These are phyloP conservation scores for Drosophila lacteicornis DNA, from an alignment of 1,140 invertebrate species.

Conservation along the genomic window DNA sequence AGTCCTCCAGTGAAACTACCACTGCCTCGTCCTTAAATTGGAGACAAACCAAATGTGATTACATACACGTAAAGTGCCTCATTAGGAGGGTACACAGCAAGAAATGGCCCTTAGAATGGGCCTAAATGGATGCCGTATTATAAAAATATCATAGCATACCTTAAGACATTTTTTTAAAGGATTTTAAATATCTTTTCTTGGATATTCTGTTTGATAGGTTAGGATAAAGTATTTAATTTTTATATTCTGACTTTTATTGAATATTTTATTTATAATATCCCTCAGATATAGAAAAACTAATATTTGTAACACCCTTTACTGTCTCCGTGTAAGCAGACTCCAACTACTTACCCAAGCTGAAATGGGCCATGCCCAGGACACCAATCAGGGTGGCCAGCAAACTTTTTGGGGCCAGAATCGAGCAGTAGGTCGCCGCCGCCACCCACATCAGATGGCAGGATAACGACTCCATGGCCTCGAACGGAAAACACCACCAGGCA, in stretches of 20 bases:
- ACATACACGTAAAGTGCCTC: slow-evolving; percentile 38
- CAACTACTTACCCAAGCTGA: slow-evolving; percentile 88
- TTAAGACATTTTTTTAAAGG: background rate
- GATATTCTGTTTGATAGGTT: too few relatives aligned
- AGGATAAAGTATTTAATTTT: too few relatives aligned
- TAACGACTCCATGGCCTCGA: slow-evolving; percentile 93
- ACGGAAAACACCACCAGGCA: slow-evolving; percentile 94
- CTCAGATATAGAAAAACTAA: too few relatives aligned
- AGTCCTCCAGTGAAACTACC: slow-evolving; percentile 93
- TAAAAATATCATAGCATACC: background rate
- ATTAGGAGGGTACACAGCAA: slow-evolving; percentile 21
- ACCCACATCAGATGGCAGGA: slow-evolving; percentile 95
- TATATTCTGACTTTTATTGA: too few relatives aligned
- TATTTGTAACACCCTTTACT: too few relatives aligned
- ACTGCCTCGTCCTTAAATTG: slow-evolving; percentile 88
- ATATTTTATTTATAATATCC: too few relatives aligned
- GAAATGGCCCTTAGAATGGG: background rate
- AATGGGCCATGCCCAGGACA: slow-evolving; percentile 92
- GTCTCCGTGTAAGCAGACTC: background rate
- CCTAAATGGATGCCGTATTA: too few relatives aligned
- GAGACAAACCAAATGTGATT: slow-evolving; percentile 50
- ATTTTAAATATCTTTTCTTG: too few relatives aligned
- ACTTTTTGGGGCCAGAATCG: slow-evolving; percentile 91
- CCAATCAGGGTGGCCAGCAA: slow-evolving; percentile 93
- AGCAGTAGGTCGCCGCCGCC: slow-evolving; percentile 93